Conservation (phyloP, 2,797 vertebrate genomes). For the Pangasius mekongensis region DNA sequence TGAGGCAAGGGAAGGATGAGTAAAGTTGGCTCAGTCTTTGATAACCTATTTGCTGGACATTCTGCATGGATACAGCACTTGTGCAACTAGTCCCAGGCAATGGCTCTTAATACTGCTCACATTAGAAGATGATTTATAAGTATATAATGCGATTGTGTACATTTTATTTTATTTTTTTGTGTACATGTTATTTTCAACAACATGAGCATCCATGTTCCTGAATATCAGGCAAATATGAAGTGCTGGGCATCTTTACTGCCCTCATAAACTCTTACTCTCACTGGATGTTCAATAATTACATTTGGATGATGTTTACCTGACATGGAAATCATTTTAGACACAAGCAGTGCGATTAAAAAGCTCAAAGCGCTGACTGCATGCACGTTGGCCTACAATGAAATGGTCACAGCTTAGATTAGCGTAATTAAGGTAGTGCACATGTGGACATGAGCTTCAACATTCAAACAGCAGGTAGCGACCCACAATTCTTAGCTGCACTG, state of each 20-base stretch:
- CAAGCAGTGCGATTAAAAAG: not conserved
- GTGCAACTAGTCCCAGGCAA: not conserved
- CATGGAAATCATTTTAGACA: not conserved
- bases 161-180: not conserved
- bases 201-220: not conserved
- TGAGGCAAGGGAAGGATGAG: not conserved
- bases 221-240: not conserved
- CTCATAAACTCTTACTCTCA: not conserved
- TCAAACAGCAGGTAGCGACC: not conserved
- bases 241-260: not conserved
- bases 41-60: not conserved
- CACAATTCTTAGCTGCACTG: not conserved
- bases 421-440: not conserved
- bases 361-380: not conserved
- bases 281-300: not conserved
- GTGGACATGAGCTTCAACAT: not conserved
- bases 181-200: not conserved
- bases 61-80: not conserved
- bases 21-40: not conserved
- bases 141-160: not conserved
- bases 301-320: not conserved
- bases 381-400: not conserved
- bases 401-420: no score
- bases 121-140: not conserved
- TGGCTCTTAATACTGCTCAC: not conserved